phyloP scores from a whole-genome alignment of 2,113 vertebrate species.

The Pseudorasbora parva region DNA sequence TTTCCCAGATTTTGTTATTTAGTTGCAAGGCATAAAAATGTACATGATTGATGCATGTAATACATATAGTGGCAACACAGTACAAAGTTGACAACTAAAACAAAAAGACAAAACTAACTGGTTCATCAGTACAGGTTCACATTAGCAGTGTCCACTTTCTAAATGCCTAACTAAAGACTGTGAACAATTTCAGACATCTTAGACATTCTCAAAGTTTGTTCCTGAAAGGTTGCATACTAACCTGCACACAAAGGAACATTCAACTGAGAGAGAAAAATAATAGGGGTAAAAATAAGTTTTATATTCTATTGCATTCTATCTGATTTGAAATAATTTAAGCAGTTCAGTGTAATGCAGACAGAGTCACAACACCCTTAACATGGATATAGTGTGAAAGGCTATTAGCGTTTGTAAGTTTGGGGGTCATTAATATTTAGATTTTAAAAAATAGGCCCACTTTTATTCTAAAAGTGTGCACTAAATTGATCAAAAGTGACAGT shows the following conservation, averaged over 20 bases:
- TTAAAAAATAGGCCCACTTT: neutral
- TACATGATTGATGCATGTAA: neutral
- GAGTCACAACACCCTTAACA: neutral
- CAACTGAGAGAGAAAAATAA: too few species aligned
- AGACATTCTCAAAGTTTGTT: neutral
- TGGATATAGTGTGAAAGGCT: neutral
- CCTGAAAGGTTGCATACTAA: neutral
- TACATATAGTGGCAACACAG: neutral
- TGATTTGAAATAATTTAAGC: neutral
- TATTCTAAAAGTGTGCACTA: neutral
- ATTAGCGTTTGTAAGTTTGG: neutral
- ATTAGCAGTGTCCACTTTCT: neutral
- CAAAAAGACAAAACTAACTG: neutral
- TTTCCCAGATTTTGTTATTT: neutral
- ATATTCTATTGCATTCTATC: neutral
- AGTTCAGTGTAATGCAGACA: neutral
- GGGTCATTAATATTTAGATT: neutral
- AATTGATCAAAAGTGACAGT: neutral
- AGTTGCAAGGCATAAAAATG: neutral
- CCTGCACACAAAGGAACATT: neutral
- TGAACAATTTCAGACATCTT: neutral
- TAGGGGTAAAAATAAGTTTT: too few species aligned
- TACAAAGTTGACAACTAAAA: neutral
- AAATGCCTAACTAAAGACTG: neutral
- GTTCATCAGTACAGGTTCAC: neutral